phyloP scores from a whole-genome alignment of 2,797 vertebrate species.

The Eulemur albifrons region DNA sequence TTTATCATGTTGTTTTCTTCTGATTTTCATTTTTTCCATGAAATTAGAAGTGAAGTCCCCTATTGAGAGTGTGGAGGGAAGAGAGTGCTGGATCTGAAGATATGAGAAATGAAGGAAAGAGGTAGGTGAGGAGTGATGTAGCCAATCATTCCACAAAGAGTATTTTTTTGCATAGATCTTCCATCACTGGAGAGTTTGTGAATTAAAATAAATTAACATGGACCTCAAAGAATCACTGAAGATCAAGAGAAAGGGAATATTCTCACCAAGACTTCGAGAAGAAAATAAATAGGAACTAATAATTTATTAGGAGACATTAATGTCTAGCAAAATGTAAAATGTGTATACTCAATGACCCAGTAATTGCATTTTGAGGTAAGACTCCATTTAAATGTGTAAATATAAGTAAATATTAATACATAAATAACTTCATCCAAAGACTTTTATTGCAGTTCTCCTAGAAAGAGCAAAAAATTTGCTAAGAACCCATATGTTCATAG shows the following conservation, averaged over 20 bases:
- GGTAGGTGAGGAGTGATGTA: neutral
- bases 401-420: neutral
- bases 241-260: neutral
- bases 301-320: neutral
- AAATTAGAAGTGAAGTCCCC: neutral
- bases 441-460: neutral
- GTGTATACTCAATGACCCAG: neutral
- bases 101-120: neutral
- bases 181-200: neutral
- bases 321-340: neutral
- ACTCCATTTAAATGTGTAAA: neutral
- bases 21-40: neutral
- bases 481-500: neutral
- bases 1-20: neutral
- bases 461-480: neutral
- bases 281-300: neutral
- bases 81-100: neutral
- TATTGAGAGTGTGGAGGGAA: neutral
- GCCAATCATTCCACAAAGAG: neutral
- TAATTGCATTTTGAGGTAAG: neutral
- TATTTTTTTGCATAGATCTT: neutral
- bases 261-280: neutral
- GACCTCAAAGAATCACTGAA: neutral
- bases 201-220: constrained; percentile 33
- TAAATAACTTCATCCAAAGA: neutral